These are phyloP conservation scores for Perccottus glenii DNA, from an alignment of 2,113 vertebrate species.

Conservation along the genomic window DNA sequence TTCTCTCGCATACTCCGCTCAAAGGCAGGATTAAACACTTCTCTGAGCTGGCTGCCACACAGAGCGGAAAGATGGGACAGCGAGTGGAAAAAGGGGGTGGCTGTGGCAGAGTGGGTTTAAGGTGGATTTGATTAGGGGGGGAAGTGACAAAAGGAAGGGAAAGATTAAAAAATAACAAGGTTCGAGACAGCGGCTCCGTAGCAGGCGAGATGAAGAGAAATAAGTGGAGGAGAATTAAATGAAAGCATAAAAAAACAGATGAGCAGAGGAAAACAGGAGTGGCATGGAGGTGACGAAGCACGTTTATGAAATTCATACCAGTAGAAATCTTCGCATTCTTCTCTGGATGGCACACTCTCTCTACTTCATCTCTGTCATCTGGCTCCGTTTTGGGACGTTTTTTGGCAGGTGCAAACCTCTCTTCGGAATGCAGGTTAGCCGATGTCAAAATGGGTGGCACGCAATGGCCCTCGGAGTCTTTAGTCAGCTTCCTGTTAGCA, in stretches of 20 bases:
- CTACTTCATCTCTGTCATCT: constrained; percentile 64
- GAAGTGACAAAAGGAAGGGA: constrained; percentile 30
- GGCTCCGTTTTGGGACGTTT: constrained; percentile 82
- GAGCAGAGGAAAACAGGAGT: constrained; percentile 1
- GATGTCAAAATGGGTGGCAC: constrained; percentile 48
- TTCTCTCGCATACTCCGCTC: constrained; percentile 61
- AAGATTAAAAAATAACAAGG: constrained; percentile 20
- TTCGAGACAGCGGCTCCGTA: constrained; percentile 21
- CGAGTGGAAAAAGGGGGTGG: constrained; percentile 23
- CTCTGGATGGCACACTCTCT: constrained; percentile 49
- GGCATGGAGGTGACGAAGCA: not conserved
- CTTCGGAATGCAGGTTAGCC: constrained; percentile 47
- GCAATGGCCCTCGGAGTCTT: constrained; percentile 48
- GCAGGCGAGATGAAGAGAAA: constrained; percentile 13
- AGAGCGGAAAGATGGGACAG: constrained; percentile 67
- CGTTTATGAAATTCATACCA: constrained; percentile 47
- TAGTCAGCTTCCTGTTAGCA: constrained; percentile 40
- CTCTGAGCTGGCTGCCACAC: constrained; percentile 73
- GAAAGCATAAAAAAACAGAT: constrained; percentile 19
- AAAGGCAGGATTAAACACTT: constrained; percentile 78
- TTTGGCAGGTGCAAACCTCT: constrained; percentile 77
- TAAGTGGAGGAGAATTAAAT: constrained; percentile 19
- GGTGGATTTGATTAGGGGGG: constrained; percentile 64
- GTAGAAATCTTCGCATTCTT: constrained; percentile 59
- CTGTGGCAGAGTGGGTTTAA: constrained; percentile 46